Percentiles rank a stretch among this genome's conserved stretches.
Evolutionary conservation across 2,888 invertebrate genomes (phyloP).

Genomic region (Dasysyrphus albostriatus): DNA sequence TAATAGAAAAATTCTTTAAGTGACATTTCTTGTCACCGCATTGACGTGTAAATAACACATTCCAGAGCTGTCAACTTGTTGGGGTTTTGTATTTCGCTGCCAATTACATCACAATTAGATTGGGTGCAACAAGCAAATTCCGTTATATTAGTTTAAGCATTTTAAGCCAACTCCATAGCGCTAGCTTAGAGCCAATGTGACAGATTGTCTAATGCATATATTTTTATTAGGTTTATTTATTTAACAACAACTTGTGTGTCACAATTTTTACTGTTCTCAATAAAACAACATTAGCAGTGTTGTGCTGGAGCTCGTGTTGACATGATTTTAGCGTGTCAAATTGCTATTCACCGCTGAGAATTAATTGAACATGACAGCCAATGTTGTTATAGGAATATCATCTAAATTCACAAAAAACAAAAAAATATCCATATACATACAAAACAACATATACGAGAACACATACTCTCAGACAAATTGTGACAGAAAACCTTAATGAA

Average conservation of each 20-base stretch:
- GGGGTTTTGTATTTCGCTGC: conserved; percentile 21
- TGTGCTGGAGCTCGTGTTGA: conserved; percentile 61
- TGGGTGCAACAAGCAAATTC: conserved; percentile 74
- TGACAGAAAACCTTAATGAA: conserved; percentile 50
- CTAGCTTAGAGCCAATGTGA: conserved; percentile 36
- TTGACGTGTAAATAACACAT: conserved; percentile 67
- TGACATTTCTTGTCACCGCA: conserved; percentile 51
- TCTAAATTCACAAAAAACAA: conserved; percentile 37
- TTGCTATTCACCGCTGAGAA: conserved; percentile 66
- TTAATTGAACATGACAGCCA: conserved; percentile 73
- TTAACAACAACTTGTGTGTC: conserved; percentile 55
- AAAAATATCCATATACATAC: neutral
- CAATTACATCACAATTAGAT: conserved; percentile 71
- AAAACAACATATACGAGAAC: conserved; percentile 1
- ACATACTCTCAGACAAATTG: conserved; percentile 19
- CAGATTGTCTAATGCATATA: conserved; percentile 36
- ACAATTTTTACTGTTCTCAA: conserved; percentile 54
- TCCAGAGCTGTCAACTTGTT: conserved; percentile 59
- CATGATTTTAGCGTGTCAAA: conserved; percentile 76
- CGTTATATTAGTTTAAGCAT: conserved; percentile 53
- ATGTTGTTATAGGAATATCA: conserved; percentile 58
- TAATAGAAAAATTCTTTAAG: conserved; percentile 38
- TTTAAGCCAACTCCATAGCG: conserved; percentile 49
- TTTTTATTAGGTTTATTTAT: conserved; percentile 45
- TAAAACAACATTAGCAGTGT: conserved; percentile 62